Evolutionary conservation across 2,113 vertebrate species (phyloP), one percentile per base, ranked within the genome.

Genomic region (Heterotilapia buettikoferi): DNA sequence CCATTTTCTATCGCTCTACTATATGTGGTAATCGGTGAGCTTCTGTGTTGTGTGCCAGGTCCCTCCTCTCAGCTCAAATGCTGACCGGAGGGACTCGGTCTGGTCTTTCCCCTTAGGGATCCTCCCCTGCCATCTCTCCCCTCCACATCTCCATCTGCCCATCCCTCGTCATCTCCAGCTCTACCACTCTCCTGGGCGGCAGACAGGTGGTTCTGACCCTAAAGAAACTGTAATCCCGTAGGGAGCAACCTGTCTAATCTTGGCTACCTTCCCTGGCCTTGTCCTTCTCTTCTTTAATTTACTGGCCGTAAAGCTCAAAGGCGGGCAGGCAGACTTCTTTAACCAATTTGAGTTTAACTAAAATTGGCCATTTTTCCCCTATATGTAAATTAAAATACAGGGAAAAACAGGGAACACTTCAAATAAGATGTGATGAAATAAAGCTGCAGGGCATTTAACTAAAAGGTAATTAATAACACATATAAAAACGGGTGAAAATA

Each of bases 151-250:
- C 95, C 94, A 95, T 95, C 94, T 95, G 94, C 82, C 83, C 90
- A 36, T 89, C 43, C 83, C 47, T 86, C 53, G 47, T 84, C 52
- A 52, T 88, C 79, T 88, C 87, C 78, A 80, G 45, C 86, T 92
- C 84, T 73, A n/a, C 57, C 78, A 50, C 79, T 89, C 82, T 93
- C 89, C 91, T 90, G 59, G 57, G 84, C 81, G 45, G 88, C 7
- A 83, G 90, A 93, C 94, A 96, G 94, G 95, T 95, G 95, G 91
- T 84, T 82, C 79, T 84, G 82, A 87, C 89, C 93, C 92, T 88
- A 84, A 87, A 90, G 90, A 92, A 89, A 84, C 71, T 5, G 61
- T 87, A 56, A 85, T 90, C 92, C 91, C 80, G 86, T 79, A 57
- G 90, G 86, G 86, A 91, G 52, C 87, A 94, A 90, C 90, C 92